phyloP scores from a whole-genome alignment of 2,113 vertebrate species.

The Myotis yumanensis region DNA sequence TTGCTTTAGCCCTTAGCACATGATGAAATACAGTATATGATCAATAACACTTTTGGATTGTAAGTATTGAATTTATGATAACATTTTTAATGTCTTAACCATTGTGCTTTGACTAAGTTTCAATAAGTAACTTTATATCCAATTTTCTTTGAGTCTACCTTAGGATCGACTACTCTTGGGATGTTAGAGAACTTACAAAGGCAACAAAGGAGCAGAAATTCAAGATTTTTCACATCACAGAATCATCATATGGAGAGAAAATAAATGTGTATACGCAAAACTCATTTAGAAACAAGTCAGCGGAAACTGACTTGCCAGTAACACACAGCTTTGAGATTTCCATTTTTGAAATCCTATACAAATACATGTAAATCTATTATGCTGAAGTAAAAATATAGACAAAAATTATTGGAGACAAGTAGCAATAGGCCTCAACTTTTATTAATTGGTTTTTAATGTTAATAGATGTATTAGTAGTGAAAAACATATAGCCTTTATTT shows the following conservation, averaged over 20 bases:
- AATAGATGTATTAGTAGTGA: background rate
- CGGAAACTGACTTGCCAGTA: background rate
- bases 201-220: background rate
- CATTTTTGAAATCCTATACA: background rate
- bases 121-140: background rate
- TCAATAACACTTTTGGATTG: background rate
- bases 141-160: background rate
- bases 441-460: background rate
- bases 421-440: background rate
- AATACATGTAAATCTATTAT: background rate
- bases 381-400: background rate
- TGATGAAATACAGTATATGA: background rate
- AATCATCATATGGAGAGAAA: background rate
- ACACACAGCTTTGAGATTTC: background rate
- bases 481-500: background rate
- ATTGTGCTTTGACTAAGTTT: background rate
- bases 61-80: background rate
- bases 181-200: background rate
- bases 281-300: background rate
- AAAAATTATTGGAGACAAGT: background rate
- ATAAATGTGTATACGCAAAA: background rate
- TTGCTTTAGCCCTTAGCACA: background rate
- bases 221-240: background rate
- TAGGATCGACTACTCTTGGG: background rate
- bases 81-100: background rate